phyloP scores from a whole-genome alignment of 1,140 invertebrate genomes.

The Hestina assimilis region DNA sequence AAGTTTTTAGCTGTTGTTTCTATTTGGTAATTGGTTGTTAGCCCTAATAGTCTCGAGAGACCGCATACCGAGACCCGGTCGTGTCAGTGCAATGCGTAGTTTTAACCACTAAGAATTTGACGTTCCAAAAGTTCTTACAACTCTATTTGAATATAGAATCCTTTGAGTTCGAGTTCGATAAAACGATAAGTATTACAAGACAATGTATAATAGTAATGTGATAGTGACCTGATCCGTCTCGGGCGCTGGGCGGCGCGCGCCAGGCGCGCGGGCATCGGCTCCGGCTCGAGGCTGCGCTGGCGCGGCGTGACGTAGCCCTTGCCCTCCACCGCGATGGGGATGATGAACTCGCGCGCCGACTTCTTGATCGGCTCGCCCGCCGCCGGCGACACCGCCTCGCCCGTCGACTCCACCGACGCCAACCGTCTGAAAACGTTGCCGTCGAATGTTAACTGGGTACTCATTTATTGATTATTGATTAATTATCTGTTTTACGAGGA shows the following conservation, averaged over 20 bases:
- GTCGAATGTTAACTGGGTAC: background rate
- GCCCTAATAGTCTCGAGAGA: too few species aligned
- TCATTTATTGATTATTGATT: too few species aligned
- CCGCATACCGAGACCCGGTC: too few species aligned
- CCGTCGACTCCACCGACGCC: constrained; percentile 52
- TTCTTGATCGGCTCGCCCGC: constrained; percentile 88
- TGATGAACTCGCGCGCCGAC: constrained; percentile 92
- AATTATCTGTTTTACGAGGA: too few species aligned
- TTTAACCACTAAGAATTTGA: too few species aligned
- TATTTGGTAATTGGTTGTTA: too few species aligned
- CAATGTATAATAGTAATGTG: background rate
- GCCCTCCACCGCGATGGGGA: constrained; percentile 93
- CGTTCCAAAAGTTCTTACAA: too few species aligned
- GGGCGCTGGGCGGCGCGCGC: constrained; percentile 62
- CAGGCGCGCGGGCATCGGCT: constrained; percentile 78
- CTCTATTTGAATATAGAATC: too few species aligned
- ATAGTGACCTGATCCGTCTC: constrained; percentile 74
- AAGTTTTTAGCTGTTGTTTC: too few species aligned
- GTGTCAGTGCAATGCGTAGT: too few species aligned
- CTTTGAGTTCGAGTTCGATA: too few species aligned
- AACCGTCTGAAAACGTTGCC: constrained; percentile 46
- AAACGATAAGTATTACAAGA: too few species aligned
- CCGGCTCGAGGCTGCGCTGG: constrained; percentile 86
- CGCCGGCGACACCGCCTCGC: constrained; percentile 50
- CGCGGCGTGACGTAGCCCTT: constrained; percentile 90